These are phyloP conservation scores for Scaeva pyrastri DNA, from an alignment of 2,888 invertebrate genomes.

Conservation along the genomic window DNA sequence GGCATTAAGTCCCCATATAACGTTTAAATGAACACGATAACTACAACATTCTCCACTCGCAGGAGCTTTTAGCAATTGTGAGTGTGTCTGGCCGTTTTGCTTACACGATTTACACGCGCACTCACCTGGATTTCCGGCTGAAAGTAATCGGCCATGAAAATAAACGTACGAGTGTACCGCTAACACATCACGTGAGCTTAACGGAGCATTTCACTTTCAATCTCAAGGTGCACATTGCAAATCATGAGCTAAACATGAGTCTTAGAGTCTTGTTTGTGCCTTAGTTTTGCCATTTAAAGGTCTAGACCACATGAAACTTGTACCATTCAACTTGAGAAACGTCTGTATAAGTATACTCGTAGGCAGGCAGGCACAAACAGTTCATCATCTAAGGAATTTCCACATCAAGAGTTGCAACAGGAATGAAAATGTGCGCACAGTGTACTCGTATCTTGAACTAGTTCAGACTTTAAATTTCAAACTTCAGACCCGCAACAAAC, in stretches of 20 bases:
- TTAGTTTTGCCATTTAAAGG: conserved; percentile 45
- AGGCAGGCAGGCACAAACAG: background rate
- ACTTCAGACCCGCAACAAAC: background rate
- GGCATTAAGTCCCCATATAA: background rate
- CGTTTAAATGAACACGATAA: background rate
- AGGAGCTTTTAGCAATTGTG: background rate
- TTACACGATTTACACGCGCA: conserved; percentile 13
- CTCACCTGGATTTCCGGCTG: conserved; percentile 68
- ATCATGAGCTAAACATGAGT: too few species aligned
- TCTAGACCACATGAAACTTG: conserved; percentile 55
- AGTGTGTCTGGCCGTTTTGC: conserved; percentile 32
- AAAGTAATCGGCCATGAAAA: conserved; percentile 73
- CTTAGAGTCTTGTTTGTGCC: conserved; percentile 40
- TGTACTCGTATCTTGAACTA: conserved; percentile 23
- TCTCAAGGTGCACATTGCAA: conserved; percentile 46
- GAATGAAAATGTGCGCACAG: conserved; percentile 28
- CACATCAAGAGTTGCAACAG: conserved; percentile 24
- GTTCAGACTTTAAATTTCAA: conserved; percentile 20
- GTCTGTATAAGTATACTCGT: background rate
- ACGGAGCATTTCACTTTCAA: conserved; percentile 66
- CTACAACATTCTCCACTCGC: conserved; percentile 2
- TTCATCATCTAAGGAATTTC: conserved; percentile 56
- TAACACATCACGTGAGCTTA: conserved; percentile 58
- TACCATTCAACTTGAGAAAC: conserved; percentile 12
- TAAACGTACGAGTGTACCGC: conserved; percentile 26